Base-by-base conservation (phyloP, 2,113 vertebrate genomes). In the Azemiops feae region DNA sequence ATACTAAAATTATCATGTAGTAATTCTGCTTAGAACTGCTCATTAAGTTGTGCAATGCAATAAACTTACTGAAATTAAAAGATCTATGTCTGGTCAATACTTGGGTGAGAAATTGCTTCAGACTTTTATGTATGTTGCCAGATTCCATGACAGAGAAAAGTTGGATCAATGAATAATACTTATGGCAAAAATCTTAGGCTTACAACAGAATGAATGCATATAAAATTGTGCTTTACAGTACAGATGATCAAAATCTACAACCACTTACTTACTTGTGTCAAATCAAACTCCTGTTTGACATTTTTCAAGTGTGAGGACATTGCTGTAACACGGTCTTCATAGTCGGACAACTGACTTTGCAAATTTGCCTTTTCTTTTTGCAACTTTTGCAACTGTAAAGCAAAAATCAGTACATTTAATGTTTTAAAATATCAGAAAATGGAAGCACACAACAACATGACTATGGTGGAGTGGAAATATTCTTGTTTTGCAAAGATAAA, bases 211-310 rank as follows among this genome's bases (percentile, higher is more conserved):
- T 85, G 54, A 87, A 91, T 53, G n/a, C 22, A n/a, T 6, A 60
- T 5, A 87, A 11, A 57, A 50, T 25, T 87, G 27, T 54, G 23
- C 22, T 87, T n/a, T 23, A 23, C 7, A 39, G 11, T 8, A 5
- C 20, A 39, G 27, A 50, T 52, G 30, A 74, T 5, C n/a, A 92
- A 34, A 43, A 25, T 53, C 11, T 6, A 94, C 47, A 93, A 23
- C 3, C 85, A 60, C 91, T 93, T 97, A 60, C 91, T 93, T 97
- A 99, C 99, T 98, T 99, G 98, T 1, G 97, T 98, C 94, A 98
- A 97, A 90, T 93, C 96, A 81, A 98, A 94, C 94, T 99, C 98
- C 27, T 99, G 98, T 10, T 96, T 97, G n/a, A 98, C 96, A 30
- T 98, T 98, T 96, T 97, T 98, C 74, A 99, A 93, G 91, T 97